Base-by-base conservation (phyloP, 2,797 vertebrate genomes). In the Rallus crepitans region DNA sequence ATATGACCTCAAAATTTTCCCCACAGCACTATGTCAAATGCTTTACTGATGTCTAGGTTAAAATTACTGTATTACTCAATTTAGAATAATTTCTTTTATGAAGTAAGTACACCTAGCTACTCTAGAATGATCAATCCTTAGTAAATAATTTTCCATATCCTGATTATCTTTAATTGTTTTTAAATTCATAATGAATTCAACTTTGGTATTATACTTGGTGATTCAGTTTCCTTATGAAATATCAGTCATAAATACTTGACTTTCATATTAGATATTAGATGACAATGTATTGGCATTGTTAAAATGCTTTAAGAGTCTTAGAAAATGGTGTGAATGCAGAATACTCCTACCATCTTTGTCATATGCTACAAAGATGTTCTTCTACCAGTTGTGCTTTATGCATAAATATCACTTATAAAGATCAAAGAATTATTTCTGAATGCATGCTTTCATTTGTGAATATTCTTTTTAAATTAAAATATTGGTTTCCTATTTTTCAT, bases 401-500 rank as follows among this genome's bases (percentile, higher is more conserved):
- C 82, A 20, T 42, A 91, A 86, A 86, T 81, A 61, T 42, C 28
- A 82, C 25, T 69, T 64, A 25, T 45, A 23, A 14, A 37, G 7
- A 71, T 64, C 39, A 71, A 53, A 82, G 15, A 81, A 56, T 66
- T 53, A 23, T 48, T 78, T 89, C 83, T 73, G 37, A 81, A 56
- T 56, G 4, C 12, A 55, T 37, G 23, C 4, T 90, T 91, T 93
- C 9, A 73, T 60, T 86, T 83, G 6, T 89, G 47, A 95, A 90
- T 78, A 13, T 3, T 72, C 13, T 95, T 89, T 84, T 75, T 2
- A 53, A 68, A 82, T 68, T 81, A 88, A 85, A 89, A 78, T 25
- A 39, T 21, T 70, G 12, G 82, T 95, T 92, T 90, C 35, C 24
- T 87, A 45, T 92, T 96, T 90, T 17, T 78, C 53, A 87, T 81